Evolutionary conservation across 2,888 invertebrate genomes (phyloP).

Genomic region (Hermaeophaga mercurialis): DNA sequence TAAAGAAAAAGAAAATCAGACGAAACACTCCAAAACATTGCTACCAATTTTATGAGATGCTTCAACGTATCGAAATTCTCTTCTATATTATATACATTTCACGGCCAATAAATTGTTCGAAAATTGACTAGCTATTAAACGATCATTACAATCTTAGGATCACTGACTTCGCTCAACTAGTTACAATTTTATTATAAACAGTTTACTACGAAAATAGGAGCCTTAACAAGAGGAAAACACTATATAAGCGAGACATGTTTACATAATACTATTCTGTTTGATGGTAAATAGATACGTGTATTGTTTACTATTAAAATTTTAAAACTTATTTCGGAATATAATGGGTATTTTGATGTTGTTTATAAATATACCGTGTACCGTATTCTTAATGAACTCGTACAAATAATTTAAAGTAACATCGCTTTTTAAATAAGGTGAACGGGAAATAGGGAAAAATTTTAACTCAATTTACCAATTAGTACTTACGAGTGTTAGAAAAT

Average conservation of each 20-base stretch:
- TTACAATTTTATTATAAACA: slow-evolving; percentile 22
- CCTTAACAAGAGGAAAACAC: slow-evolving; percentile 17
- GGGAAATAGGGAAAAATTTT: too few relatives aligned
- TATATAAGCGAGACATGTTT: slow-evolving; percentile 11
- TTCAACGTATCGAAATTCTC: too few relatives aligned
- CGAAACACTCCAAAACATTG: too few relatives aligned
- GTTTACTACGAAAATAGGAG: slow-evolving; percentile 16
- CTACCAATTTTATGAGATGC: too few relatives aligned
- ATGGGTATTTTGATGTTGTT: background rate
- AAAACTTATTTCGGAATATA: slow-evolving; percentile 1
- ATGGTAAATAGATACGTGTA: slow-evolving; percentile 14
- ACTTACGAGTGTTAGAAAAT: too few relatives aligned
- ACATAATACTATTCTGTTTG: slow-evolving; percentile 12
- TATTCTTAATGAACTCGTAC: too few relatives aligned
- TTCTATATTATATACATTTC: background rate
- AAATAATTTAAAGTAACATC: too few relatives aligned
- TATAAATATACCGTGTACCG: too few relatives aligned
- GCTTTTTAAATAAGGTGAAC: too few relatives aligned
- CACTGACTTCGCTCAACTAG: slow-evolving; percentile 19
- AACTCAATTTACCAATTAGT: too few relatives aligned
- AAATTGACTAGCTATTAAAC: slow-evolving; percentile 13
- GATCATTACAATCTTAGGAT: slow-evolving; percentile 8
- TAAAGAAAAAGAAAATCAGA: too few relatives aligned
- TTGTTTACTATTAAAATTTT: slow-evolving; percentile 5
- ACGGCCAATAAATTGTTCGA: slow-evolving; percentile 1